Evolutionary conservation across 2,113 vertebrate species (phyloP).

Genomic region (Petrocephalus microphthalmus): DNA sequence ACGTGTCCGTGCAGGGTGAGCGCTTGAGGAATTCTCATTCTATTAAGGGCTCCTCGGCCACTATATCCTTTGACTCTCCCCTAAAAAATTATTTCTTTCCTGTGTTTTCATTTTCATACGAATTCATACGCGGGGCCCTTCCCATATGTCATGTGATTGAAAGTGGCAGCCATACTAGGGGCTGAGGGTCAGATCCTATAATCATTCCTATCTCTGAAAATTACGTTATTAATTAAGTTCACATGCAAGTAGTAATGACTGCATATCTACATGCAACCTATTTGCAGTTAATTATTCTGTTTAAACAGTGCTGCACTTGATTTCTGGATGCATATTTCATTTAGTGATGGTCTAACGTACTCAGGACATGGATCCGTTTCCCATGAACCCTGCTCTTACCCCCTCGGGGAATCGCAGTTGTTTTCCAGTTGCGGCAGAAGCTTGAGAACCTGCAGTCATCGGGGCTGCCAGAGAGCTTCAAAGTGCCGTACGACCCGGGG

Average conservation of each 20-base stretch:
- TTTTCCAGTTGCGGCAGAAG: constrained; percentile 85
- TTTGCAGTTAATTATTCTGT: neutral
- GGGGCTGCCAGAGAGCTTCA: constrained; percentile 80
- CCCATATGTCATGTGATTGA: neutral
- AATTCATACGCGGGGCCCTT: neutral
- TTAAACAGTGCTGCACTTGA: neutral
- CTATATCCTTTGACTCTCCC: neutral
- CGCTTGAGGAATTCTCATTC: neutral
- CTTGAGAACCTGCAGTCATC: constrained; percentile 81
- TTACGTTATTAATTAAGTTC: neutral
- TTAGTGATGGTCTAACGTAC: neutral
- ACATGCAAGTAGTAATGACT: neutral
- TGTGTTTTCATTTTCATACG: neutral
- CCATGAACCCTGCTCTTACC: constrained; percentile 9
- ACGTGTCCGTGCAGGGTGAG: constrained; percentile 89
- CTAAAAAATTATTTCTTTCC: neutral
- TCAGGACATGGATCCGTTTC: neutral
- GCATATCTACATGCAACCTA: neutral
- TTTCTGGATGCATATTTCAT: neutral
- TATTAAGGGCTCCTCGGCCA: neutral
- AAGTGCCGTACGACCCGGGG: constrained; percentile 89
- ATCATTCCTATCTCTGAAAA: neutral
- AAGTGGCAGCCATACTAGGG: neutral
- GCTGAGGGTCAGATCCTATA: neutral
- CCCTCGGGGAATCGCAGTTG: constrained; percentile 63